Evolutionary conservation across 2,113 vertebrate species (phyloP).

Genomic region (Halichoeres trimaculatus): DNA sequence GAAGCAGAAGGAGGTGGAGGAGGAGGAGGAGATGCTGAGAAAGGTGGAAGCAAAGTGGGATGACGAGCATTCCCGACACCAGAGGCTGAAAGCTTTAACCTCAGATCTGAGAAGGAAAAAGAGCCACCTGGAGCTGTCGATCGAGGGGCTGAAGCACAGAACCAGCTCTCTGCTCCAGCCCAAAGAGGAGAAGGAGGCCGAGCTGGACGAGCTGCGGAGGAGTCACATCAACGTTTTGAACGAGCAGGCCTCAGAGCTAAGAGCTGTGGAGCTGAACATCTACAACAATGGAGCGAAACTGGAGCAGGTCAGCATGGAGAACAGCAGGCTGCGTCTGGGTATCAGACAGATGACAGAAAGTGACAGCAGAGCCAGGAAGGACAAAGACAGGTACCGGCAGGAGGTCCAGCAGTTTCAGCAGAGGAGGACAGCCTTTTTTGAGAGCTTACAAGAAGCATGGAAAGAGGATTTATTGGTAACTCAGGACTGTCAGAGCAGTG

Average conservation of each 20-base stretch:
- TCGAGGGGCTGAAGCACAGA: constrained; percentile 41
- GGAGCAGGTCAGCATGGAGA: constrained; percentile 71
- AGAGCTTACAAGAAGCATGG: constrained; percentile 50
- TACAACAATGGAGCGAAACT: constrained; percentile 54
- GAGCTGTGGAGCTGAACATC: constrained; percentile 60
- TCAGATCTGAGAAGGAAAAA: constrained; percentile 31
- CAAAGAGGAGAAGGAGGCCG: constrained; percentile 53
- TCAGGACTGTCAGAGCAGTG: constrained; percentile 5
- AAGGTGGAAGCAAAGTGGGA: constrained; percentile 54
- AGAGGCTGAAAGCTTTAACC: constrained; percentile 25
- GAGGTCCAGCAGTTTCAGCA: neutral
- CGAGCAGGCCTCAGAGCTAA: constrained; percentile 56
- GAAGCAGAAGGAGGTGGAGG: constrained; percentile 60
- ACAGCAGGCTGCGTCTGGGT: constrained; percentile 69
- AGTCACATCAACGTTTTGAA: constrained; percentile 31
- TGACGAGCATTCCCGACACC: constrained; percentile 27
- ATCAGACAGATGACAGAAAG: constrained; percentile 49
- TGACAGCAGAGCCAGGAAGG: neutral
- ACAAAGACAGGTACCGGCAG: constrained; percentile 14
- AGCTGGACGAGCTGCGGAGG: constrained; percentile 41
- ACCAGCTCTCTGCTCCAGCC: constrained; percentile 47
- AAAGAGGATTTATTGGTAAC: constrained; percentile 2
- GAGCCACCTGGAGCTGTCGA: constrained; percentile 35
- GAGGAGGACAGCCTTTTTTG: neutral
- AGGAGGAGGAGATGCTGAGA: constrained; percentile 51